Evolutionary conservation across 2,113 vertebrate genomes (phyloP).

Genomic region (Neotragus pygmaeus): DNA sequence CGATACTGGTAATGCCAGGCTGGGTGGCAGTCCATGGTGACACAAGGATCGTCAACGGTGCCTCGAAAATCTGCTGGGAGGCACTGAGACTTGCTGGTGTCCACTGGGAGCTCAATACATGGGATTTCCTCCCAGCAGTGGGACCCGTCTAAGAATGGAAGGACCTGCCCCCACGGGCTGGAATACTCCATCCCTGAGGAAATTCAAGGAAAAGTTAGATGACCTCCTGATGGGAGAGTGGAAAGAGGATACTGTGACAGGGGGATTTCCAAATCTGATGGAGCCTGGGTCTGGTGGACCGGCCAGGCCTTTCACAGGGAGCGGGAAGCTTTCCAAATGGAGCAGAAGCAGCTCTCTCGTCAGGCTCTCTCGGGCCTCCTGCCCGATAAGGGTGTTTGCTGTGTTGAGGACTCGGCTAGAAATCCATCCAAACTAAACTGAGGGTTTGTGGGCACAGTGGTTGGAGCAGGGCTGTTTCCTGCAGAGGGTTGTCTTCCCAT

Average conservation of each 20-base stretch:
- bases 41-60: not conserved
- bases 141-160: not conserved
- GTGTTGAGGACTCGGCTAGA: not conserved
- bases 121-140: not conserved
- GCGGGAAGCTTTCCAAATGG: fast-evolving
- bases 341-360: not conserved
- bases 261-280: not conserved
- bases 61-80: not conserved
- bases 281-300: fast-evolving
- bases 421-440: not conserved
- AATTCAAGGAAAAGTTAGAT: not conserved
- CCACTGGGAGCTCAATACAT: not conserved
- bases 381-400: not conserved
- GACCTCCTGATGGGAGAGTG: not conserved
- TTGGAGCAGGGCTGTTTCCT: not conserved
- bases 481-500: not conserved
- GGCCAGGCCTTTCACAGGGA: too few relatives aligned
- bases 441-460: not conserved
- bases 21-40: not conserved
- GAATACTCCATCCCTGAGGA: not conserved
- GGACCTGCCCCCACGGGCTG: fast-evolving
- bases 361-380: too few relatives aligned
- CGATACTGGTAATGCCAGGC: not conserved
- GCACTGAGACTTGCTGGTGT: not conserved
- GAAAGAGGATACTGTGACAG: not conserved